Evolutionary conservation across 2,113 vertebrate species (phyloP).

Genomic region (Gambusia affinis): DNA sequence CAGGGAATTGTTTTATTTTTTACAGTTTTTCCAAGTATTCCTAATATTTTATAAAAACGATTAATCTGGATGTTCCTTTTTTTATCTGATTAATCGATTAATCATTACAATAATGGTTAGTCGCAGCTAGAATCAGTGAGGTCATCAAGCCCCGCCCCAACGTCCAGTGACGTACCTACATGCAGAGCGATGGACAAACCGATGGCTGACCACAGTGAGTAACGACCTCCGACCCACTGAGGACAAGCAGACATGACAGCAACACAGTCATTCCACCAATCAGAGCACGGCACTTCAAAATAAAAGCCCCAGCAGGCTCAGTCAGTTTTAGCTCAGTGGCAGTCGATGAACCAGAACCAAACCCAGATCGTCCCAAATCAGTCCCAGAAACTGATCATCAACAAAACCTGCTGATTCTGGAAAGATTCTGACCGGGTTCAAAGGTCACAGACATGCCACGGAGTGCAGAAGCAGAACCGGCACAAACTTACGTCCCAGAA

Average conservation of each 20-base stretch:
- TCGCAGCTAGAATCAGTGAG: no score
- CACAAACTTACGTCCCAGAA: conserved; percentile 94
- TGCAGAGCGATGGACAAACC: conserved; percentile 98
- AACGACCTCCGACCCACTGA: conserved; percentile 98
- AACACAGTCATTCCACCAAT: conserved; percentile 52
- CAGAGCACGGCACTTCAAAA: conserved; percentile 21
- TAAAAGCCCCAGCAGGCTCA: conserved; percentile 4
- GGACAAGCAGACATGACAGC: conserved; percentile 47
- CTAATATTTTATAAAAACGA: no score
- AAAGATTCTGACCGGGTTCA: background rate
- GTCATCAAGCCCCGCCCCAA: background rate
- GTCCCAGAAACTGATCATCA: no score
- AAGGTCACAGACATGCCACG: background rate
- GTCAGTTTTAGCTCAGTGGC: background rate
- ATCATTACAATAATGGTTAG: no score
- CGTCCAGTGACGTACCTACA: conserved; percentile 79
- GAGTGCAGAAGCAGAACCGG: background rate
- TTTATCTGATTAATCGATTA: no score
- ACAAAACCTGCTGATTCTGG: background rate
- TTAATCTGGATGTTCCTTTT: no score
- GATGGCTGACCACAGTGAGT: conserved; percentile 97
- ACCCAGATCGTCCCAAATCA: no score
- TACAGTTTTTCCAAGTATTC: no score
- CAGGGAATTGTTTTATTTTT: no score
- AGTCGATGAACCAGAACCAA: background rate